Evolutionary conservation across 2,113 vertebrate species (phyloP), one percentile per base, ranked within the genome.

Genomic region (Catharus bicknelli): DNA sequence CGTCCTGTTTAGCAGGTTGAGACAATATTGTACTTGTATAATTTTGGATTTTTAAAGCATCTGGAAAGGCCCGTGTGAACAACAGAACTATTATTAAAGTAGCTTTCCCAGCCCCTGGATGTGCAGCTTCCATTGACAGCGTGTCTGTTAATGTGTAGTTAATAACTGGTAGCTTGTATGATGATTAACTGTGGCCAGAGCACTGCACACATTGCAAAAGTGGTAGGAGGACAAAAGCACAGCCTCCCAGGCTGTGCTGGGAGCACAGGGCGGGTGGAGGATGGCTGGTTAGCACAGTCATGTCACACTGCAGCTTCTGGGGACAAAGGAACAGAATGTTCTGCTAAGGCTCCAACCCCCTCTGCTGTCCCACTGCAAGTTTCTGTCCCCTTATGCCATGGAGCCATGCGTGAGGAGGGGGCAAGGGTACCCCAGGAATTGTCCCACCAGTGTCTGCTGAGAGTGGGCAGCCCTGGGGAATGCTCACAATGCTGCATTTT

Each of bases 151-250:
- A 80, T 40, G 68, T 77, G 75, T 77, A 77, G 15, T 7, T 90
- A 92, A 87, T 93, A 90, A 79, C 70, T 82, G 83, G 78, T 42
- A 42, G 63, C 66, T 58, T 50, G 77, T 79, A 4, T 87, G 92
- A 93, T 93, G 59, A 93, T 93, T 94, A 96, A 91, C 92, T 9
- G 11, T 6, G 8, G 73, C 64, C 70, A 26, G 2, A n/a, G 80
- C 59, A 75, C 30, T 73, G 82, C 75, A 85, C 43, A 61, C 62
- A 53, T 74, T 94, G 94, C 94, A 90, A 51, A 94, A 94, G 84
- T 15, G 34, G 62, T 18, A 48, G 77, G 77, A 64, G 88, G 82
- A 73, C 63, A n/a, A 50, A 77, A 55, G 76, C 10, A 0, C 50
- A 30, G 40, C 75, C 72, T 95, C 64, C 26, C 76, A 59, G 61